A percentile compares a stretch with the other conserved stretches of the same genome.
These are phyloP conservation scores for Epirrhoe alternata DNA, from an alignment of 2,888 invertebrate species.

Conservation along the genomic window DNA sequence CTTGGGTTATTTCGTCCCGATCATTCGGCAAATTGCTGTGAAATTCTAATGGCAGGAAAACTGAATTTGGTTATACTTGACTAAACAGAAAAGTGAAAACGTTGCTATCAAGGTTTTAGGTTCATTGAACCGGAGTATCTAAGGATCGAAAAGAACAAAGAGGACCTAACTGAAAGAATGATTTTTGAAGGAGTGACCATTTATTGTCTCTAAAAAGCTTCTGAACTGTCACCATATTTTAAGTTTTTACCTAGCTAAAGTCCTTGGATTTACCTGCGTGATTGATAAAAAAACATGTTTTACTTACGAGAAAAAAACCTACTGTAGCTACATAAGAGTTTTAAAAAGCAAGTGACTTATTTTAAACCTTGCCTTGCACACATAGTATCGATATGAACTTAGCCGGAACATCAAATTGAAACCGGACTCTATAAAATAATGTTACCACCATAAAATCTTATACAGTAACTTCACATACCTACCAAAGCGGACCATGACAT, in stretches of 20 bases:
- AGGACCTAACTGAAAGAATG: no score
- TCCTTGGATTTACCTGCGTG: no score
- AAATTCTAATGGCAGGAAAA: slow-evolving; percentile 59
- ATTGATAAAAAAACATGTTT: no score
- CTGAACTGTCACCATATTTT: no score
- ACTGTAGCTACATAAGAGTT: no score
- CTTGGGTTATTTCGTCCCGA: slow-evolving; percentile 55
- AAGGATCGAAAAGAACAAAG: slow-evolving; percentile 21
- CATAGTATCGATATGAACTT: background rate
- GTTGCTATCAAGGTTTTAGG: slow-evolving; percentile 38
- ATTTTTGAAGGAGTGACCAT: background rate
- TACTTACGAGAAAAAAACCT: no score
- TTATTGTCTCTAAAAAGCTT: no score
- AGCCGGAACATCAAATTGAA: slow-evolving; percentile 57
- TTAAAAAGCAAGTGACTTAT: background rate
- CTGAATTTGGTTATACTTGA: slow-evolving; percentile 55
- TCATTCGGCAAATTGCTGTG: slow-evolving; percentile 65
- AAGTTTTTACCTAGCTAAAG: no score
- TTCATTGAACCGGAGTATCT: slow-evolving; percentile 36
- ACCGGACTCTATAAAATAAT: slow-evolving; percentile 56
- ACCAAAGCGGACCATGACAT: slow-evolving; percentile 75
- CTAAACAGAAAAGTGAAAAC: slow-evolving; percentile 50
- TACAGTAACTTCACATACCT: slow-evolving; percentile 71
- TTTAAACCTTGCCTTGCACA: background rate
- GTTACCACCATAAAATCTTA: slow-evolving; percentile 71